Evolutionary conservation across 2,888 invertebrate species (phyloP).

Genomic region (Epiblema foenella): DNA sequence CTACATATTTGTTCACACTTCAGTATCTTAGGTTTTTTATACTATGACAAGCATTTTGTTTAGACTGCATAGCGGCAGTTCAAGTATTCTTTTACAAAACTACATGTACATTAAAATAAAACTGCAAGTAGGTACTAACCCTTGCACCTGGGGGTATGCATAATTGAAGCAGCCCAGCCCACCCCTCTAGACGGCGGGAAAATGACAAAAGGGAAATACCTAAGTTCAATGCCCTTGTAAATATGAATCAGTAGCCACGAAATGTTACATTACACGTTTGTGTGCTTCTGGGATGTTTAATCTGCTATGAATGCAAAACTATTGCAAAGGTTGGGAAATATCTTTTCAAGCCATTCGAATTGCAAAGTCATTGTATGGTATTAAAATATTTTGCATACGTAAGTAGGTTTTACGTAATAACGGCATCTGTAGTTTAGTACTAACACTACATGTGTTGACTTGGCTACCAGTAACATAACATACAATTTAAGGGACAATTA

Average conservation of each 20-base stretch:
- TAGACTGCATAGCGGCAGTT: too few relatives aligned
- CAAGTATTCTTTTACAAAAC: background rate
- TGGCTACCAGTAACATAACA: background rate
- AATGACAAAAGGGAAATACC: conserved; percentile 55
- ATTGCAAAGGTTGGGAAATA: background rate
- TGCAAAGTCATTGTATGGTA: background rate
- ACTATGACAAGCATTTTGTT: too few relatives aligned
- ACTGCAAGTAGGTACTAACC: conserved; percentile 6
- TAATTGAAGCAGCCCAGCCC: conserved; percentile 70
- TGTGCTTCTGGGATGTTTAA: background rate
- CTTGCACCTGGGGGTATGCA: conserved; percentile 50
- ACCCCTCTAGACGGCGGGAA: conserved; percentile 65
- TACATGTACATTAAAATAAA: background rate
- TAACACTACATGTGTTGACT: background rate
- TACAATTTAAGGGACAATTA: background rate
- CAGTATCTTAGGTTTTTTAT: too few relatives aligned
- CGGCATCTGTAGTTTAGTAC: background rate
- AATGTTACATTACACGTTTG: background rate
- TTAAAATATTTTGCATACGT: background rate
- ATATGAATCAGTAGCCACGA: conserved; percentile 23
- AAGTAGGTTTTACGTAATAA: background rate
- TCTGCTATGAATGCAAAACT: background rate
- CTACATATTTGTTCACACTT: too few relatives aligned
- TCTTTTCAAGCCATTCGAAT: background rate
- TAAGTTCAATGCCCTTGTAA: conserved; percentile 44